Evolutionary conservation across 2,888 invertebrate species (phyloP).

Genomic region (Bursaphelenchus okinawaensis): DNA sequence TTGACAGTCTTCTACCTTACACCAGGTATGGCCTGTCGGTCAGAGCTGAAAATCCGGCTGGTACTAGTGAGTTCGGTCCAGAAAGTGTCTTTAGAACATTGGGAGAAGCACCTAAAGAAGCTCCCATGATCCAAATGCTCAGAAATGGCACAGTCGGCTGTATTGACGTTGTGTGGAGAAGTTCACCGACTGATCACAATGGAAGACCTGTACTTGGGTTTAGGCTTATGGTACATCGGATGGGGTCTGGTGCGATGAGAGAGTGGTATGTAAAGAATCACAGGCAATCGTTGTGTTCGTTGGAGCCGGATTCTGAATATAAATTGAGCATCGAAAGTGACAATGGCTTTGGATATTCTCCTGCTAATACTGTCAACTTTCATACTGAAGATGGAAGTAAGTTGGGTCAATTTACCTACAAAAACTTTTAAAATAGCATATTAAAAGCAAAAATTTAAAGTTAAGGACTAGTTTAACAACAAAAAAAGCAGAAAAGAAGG

Average conservation of each 20-base stretch:
- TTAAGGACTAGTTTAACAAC: too few relatives aligned
- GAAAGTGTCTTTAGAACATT: slow-evolving; percentile 44
- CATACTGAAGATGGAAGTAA: slow-evolving; percentile 40
- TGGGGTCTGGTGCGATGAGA: slow-evolving; percentile 25
- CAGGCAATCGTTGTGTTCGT: slow-evolving; percentile 35
- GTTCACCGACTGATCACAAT: slow-evolving; percentile 13
- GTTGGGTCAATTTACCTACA: not conserved
- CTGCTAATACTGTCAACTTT: slow-evolving; percentile 36
- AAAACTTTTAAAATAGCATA: slow-evolving; percentile 1
- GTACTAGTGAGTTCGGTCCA: slow-evolving; percentile 48
- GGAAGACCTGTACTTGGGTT: slow-evolving; percentile 29
- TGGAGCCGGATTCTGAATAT: slow-evolving; percentile 36
- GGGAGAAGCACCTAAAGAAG: slow-evolving; percentile 30
- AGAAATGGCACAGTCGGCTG: slow-evolving; percentile 40
- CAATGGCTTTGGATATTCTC: slow-evolving; percentile 48
- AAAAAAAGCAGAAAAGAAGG: too few relatives aligned
- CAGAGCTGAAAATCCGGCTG: slow-evolving; percentile 51
- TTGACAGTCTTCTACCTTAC: slow-evolving; percentile 29
- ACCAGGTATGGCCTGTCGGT: slow-evolving; percentile 38
- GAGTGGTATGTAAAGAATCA: slow-evolving; percentile 40
- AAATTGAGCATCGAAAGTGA: slow-evolving; percentile 41
- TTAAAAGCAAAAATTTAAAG: too few relatives aligned
- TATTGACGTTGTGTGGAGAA: slow-evolving; percentile 36
- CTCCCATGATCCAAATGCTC: slow-evolving; percentile 38
- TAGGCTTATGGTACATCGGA: slow-evolving; percentile 37